Base-by-base conservation (phyloP, 2,797 vertebrate species). In the Propithecus deckenii region DNA sequence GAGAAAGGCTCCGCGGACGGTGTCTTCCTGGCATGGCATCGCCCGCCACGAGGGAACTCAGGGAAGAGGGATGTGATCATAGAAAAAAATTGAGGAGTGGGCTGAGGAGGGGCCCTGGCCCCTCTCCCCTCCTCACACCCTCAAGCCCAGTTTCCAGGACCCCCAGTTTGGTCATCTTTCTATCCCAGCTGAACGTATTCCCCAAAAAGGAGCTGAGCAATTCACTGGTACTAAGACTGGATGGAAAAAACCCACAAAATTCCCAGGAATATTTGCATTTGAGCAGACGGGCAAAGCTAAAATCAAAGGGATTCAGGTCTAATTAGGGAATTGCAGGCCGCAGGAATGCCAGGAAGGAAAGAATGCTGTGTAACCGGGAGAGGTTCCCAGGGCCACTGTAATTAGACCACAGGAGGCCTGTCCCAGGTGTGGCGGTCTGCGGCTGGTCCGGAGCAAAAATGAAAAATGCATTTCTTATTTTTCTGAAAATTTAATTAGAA, bases 171-270 rank as follows among this genome's bases (percentile, higher is more conserved):
- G n/a, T 30, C 41, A 20, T 11, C 11, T 86, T 91, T 67, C 48
- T 89, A 4, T 43, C 15, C 23, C 71, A 41, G 50, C 30, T 83
- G 71, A 85, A 52, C 3, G 14, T 38, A 25, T 81, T 86, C 13
- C 83, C 52, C 90, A 76, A 17, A 87, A 94, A 96, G 52, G 2
- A 78, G 41, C 63, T 93, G 75, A 93, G 57, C 67, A 80, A 86
- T 35, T 48, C 28, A n/a, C 2, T 41, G 23, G 75, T 69, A 15
- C 11, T 30, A 7, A 96, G 57, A n/a, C 20, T 35, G 63, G 15
- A 61, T 75, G 71, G 9, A 89, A 25, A 23, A 14, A 2, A 75
- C 5, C 15, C 65, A 83, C 50, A 79, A 67, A 55, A 90, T 43
- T 88, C 38, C 74, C 81, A 79, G 81, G 87, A 78, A 50, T 55